These are phyloP conservation scores for Pygoscelis adeliae DNA, from an alignment of 2,113 vertebrate species.

Conservation along the genomic window DNA sequence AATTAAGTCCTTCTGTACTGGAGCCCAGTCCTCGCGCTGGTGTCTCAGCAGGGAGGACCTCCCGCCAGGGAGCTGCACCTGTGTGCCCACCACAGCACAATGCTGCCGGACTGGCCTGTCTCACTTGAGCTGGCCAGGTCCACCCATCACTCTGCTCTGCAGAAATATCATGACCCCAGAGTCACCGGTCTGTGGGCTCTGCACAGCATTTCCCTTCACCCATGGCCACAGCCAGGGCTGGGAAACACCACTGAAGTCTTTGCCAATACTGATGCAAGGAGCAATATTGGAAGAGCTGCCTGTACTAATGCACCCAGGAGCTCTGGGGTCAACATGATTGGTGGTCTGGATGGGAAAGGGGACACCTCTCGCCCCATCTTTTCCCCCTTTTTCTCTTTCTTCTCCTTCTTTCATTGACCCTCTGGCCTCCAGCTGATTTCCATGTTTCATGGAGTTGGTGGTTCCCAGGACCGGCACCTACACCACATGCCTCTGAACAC, in stretches of 20 bases:
- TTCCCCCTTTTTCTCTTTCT: not conserved
- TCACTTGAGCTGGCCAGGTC: not conserved
- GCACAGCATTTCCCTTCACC: not conserved
- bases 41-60: not conserved
- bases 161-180: not conserved
- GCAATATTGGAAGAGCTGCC: rapidly evolving
- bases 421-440: not conserved
- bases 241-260: not conserved
- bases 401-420: not conserved
- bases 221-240: not conserved
- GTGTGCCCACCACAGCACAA: rapidly evolving
- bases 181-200: not conserved
- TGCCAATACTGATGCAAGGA: not conserved
- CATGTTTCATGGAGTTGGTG: rapidly evolving
- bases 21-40: not conserved
- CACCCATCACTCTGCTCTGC: not conserved
- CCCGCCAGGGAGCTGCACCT: not conserved
- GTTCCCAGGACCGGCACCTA: rapidly evolving
- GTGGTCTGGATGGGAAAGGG: not conserved
- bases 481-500: rapidly evolving
- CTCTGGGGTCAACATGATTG: not conserved
- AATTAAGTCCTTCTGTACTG: not conserved
- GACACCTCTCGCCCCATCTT: rapidly evolving
- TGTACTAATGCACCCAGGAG: rapidly evolving
- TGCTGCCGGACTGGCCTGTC: not conserved